A percentile compares a stretch with the other conserved stretches of the same genome.
Conservation (phyloP, 2,797 vertebrate genomes). For the Tragelaphus eurycerus region DNA sequence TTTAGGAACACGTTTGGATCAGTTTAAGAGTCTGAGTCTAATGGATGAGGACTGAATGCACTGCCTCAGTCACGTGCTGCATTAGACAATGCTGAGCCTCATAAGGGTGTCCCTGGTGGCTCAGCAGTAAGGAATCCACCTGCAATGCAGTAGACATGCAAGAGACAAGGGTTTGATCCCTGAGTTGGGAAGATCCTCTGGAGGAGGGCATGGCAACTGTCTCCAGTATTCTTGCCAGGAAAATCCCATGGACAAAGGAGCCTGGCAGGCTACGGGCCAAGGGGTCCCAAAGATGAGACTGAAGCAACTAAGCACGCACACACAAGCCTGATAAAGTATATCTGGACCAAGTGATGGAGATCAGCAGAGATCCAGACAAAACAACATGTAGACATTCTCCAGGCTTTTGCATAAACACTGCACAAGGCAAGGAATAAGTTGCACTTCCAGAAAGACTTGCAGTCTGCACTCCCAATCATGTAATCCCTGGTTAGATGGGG, state of each 20-base stretch:
- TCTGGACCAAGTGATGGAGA: background rate
- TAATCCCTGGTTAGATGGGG: background rate
- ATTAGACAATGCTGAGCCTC: background rate
- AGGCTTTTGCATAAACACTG: background rate
- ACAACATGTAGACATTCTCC: background rate
- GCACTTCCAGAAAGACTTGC: background rate
- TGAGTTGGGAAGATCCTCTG: background rate
- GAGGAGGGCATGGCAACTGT: background rate
- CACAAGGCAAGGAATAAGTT: background rate
- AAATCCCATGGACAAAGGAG: background rate
- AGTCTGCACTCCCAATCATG: background rate
- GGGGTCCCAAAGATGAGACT: background rate
- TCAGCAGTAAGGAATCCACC: background rate
- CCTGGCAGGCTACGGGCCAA: fast-evolving
- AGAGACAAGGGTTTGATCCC: background rate
- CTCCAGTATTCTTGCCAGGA: background rate
- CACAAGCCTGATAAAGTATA: background rate
- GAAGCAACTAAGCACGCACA: background rate
- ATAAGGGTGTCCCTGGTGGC: background rate
- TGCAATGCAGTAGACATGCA: background rate
- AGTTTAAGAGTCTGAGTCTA: background rate
- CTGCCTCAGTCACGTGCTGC: background rate
- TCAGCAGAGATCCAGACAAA: background rate
- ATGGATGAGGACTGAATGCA: background rate
- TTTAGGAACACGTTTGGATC: background rate